Percentiles rank a stretch among this genome's conserved stretches.
Conservation (phyloP, 2,888 invertebrate species). For the Drosophila maculinotata region DNA sequence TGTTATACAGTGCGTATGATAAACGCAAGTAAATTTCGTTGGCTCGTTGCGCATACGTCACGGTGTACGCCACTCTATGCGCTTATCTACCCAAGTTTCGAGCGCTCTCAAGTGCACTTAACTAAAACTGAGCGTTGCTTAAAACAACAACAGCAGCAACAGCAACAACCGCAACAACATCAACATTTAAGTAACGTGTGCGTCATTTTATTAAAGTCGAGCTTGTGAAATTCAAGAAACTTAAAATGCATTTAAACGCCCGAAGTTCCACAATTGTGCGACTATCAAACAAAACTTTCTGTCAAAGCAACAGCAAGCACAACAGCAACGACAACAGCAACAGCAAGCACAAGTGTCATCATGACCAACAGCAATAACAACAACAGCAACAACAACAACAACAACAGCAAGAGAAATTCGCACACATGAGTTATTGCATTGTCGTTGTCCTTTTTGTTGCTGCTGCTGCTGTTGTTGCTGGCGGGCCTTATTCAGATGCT, state of each 20-base stretch:
- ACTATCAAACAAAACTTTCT: constrained; percentile 71
- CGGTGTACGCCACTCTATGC: constrained; percentile 51
- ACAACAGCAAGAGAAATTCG: constrained; percentile 24
- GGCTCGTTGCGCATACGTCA: constrained; percentile 70
- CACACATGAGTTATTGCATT: constrained; percentile 75
- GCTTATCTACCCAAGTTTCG: constrained; percentile 73
- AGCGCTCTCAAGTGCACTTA: constrained; percentile 74
- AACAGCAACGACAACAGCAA: constrained; percentile 29
- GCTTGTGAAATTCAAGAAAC: constrained; percentile 28
- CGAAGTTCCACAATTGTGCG: constrained; percentile 63
- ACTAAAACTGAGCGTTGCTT: constrained; percentile 55
- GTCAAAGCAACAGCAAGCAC: constrained; percentile 56
- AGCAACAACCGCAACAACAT: constrained; percentile 21
- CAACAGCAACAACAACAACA: constrained; percentile 31
- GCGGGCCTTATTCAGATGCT: constrained; percentile 39
- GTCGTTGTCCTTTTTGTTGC: constrained; percentile 45
- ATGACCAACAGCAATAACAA: constrained; percentile 31
- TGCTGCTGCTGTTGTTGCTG: constrained; percentile 35
- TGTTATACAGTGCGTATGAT: constrained; percentile 65
- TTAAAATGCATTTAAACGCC: constrained; percentile 68
- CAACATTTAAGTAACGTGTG: constrained; percentile 46
- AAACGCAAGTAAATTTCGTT: constrained; percentile 63
- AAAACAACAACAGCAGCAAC: constrained; percentile 22
- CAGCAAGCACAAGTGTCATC: constrained; percentile 26
- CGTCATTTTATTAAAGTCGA: constrained; percentile 68